Base-by-base conservation (phyloP, 2,888 invertebrate genomes). In the Atrina japonica region DNA sequence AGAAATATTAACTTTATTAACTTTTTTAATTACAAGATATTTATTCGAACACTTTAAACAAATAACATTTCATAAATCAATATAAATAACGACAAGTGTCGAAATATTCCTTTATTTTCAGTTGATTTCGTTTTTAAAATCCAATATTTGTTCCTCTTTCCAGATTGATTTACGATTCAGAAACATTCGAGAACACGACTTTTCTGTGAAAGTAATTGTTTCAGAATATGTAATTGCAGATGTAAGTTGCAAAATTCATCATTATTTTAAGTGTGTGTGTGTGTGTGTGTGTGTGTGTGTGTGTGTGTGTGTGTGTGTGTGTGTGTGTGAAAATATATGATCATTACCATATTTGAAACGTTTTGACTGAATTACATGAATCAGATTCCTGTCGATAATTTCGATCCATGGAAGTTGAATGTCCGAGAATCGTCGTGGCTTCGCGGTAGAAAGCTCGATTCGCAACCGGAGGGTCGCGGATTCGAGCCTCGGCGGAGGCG, bases 211-310 rank as follows among this genome's bases (percentile, higher is more conserved):
- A 14, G 66, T 72, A 9, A 52, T 56, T 0, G 71, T 72, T 3
- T 56, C 67, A 5, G 58, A 66, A 23, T 72, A 67, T 49, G 50
- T 72, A 27, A 67, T 72, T 21, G 71, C 71, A 29, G 71, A 72
- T 47, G 71, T 72, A 72, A 67, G 71, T 67, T 23, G n/a, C n/a
- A n/a, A n/a, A n/a, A n/a, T n/a, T 18, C 29, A 49, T 14, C 49
- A 11, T 53, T 29, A 29, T 16, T 53, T 18, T 30, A 53, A 53
- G 18, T 27, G n/a, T 16, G 14, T 29, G 27, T 25, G 18, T 27
- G 16, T 53, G 16, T 16, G 23, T 1, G 18, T 27, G 2, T 53
- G 18, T n/a, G n/a, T n/a, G n/a, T n/a, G n/a, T n/a, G n/a, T n/a
- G n/a, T 41, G 41, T 41, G 41, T 41, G 11, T 41, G 41, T 41